Evolutionary conservation across 2,888 invertebrate genomes (phyloP).

Genomic region (Euspilapteryx auroguttella): DNA sequence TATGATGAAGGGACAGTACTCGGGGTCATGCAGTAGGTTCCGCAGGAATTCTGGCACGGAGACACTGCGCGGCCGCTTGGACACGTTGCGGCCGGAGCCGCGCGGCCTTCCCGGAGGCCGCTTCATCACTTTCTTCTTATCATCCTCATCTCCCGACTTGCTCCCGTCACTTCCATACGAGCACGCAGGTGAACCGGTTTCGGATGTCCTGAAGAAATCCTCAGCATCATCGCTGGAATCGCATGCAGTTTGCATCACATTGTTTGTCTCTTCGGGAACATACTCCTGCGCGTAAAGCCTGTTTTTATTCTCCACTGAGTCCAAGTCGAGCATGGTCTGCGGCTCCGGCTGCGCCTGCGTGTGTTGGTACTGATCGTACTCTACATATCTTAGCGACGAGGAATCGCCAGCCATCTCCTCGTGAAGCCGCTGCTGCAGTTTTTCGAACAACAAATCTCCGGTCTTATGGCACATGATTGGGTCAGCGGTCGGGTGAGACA

Average conservation of each 20-base stretch:
- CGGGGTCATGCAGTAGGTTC: conserved; percentile 74
- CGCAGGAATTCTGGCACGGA: conserved; percentile 85
- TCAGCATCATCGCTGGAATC: conserved; percentile 50
- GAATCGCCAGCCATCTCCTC: conserved; percentile 28
- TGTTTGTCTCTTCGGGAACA: conserved; percentile 24
- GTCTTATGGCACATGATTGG: conserved; percentile 22
- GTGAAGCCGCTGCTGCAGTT: conserved; percentile 28
- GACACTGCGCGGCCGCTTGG: conserved; percentile 47
- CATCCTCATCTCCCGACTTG: conserved; percentile 49
- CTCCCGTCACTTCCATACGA: conserved; percentile 43
- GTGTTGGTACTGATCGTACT: background rate
- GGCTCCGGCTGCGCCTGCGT: conserved; percentile 6
- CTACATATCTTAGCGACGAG: background rate
- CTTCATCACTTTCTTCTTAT: conserved; percentile 42
- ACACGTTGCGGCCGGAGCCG: conserved; percentile 35
- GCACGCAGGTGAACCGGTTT: conserved; percentile 37
- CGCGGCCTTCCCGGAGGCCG: conserved; percentile 60
- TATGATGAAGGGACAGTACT: conserved; percentile 79
- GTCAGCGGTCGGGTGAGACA: conserved; percentile 30
- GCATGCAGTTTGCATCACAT: conserved; percentile 16
- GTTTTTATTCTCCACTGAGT: conserved; percentile 31
- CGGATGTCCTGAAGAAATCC: conserved; percentile 32
- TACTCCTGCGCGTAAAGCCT: conserved; percentile 30
- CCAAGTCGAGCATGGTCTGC: conserved; percentile 37
- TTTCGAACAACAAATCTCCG: conserved; percentile 34